Evolutionary conservation across 2,113 vertebrate species (phyloP), one percentile per base, ranked within the genome.

Genomic region (Thalassoma bifasciatum): DNA sequence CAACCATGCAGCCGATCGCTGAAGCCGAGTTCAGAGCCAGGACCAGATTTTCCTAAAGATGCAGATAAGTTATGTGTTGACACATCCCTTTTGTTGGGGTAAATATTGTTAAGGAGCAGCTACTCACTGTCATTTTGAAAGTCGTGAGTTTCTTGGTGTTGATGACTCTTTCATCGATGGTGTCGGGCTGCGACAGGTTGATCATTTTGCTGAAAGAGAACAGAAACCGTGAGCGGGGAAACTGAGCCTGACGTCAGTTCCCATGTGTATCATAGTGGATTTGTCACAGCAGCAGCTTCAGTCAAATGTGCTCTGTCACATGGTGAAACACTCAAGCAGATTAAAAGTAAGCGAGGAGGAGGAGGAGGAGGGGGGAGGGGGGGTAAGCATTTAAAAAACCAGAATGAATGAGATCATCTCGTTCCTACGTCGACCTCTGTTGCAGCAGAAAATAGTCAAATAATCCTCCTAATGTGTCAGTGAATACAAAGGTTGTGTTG

Each of bases 101-200:
- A 6, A 30, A 6, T 30, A 6, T 30, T 30, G 30, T 30, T 4
- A 6, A 6, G 6, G 30, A 30, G 30, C 30, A 30, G 30, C 3
- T 16, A 96, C 98, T 99, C 75, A 95, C 94, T 23, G 95, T 97
- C 94, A 96, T 50, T 42, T 94, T 99, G 91, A 99, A 99, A 66
- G 95, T 95, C 21, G 97, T 95, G 7, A 95, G 85, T 76, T 97
- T 99, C 91, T 95, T 98, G 46, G 94, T 98, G 93, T 99, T 99
- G 92, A 99, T 96, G 82, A 97, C 97, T 81, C 98, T 93, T 89
- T 99, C 98, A 75, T 99, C 98, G 77, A 99, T 98, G 10, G 97
- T 99, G 72, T 99, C 96, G 23, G 96, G 94, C 84, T 98, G 95
- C 37, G 98, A 98, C 73, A 95, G 93, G 90, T 99, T 99, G 86